Conservation (phyloP, 1,140 invertebrate species). For the Choristoneura fumiferana region DNA sequence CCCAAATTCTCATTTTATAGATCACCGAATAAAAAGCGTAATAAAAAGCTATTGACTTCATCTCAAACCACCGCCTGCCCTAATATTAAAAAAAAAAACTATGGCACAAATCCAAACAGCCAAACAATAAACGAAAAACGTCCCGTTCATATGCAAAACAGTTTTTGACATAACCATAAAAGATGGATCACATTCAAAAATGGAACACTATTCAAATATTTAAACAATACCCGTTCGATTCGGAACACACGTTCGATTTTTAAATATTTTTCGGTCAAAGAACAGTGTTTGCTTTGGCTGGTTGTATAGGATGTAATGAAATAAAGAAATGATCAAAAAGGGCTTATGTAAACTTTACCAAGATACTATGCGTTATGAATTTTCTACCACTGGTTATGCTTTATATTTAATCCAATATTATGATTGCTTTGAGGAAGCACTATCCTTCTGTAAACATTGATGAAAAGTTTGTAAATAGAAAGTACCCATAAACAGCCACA, state of each 20-base stretch:
- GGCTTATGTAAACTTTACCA: no score
- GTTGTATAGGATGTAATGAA: neutral
- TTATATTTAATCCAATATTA: no score
- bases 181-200: conserved; percentile 41
- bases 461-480: no score
- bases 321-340: no score
- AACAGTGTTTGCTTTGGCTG: conserved; percentile 3
- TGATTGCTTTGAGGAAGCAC: no score
- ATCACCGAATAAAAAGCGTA: conserved; percentile 1
- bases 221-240: conserved; percentile 33
- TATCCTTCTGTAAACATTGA: no score
- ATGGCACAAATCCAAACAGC: conserved; percentile 22
- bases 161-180: conserved; percentile 22
- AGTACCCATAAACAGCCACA: no score
- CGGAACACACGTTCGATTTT: conserved; percentile 46
- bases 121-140: conserved; percentile 2
- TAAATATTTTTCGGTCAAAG: conserved; percentile 32
- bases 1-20: conserved; percentile 2
- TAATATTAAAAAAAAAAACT: conserved; percentile 25
- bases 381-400: no score
- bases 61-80: neutral
- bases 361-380: no score
- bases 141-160: conserved; percentile 25
- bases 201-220: conserved; percentile 56
- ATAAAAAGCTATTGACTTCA: conserved; percentile 15